A percentile compares a stretch with the other conserved stretches of the same genome.
Evolutionary conservation across 2,888 invertebrate species (phyloP).

Genomic region (Leucoptera coffeella): DNA sequence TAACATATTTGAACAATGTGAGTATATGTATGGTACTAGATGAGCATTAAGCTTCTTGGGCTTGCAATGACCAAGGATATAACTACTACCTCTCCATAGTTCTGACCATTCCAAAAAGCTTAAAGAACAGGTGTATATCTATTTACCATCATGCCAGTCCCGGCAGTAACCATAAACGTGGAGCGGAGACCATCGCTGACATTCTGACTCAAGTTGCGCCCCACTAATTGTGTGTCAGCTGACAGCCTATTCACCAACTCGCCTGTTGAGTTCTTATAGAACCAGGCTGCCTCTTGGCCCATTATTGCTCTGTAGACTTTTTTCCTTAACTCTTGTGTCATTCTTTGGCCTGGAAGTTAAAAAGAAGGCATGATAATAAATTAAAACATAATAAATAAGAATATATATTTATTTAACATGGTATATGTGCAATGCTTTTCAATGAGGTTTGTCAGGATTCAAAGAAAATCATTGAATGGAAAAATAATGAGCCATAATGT

Average conservation of each 20-base stretch:
- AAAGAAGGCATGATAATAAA: not conserved
- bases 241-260: slow-evolving; percentile 87
- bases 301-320: slow-evolving; percentile 75
- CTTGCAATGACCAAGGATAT: too few species aligned
- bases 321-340: slow-evolving; percentile 74
- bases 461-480: too few species aligned
- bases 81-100: too few species aligned
- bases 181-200: slow-evolving; percentile 91
- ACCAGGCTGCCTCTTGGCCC: slow-evolving; percentile 86
- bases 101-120: too few species aligned
- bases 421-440: too few species aligned
- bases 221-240: slow-evolving; percentile 87
- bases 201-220: slow-evolving; percentile 87
- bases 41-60: too few species aligned
- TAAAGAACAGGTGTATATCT: not conserved
- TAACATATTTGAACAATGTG: too few species aligned
- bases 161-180: slow-evolving; percentile 77
- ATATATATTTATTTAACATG: not conserved
- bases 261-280: slow-evolving; percentile 83
- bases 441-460: too few species aligned
- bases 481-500: too few species aligned
- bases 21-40: too few species aligned
- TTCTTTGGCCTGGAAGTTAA: slow-evolving; percentile 66
- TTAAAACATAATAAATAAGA: not conserved
- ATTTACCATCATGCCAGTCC: slow-evolving; percentile 89